These are phyloP conservation scores for Argopecten irradians DNA, from an alignment of 1,140 invertebrate genomes.

Conservation along the genomic window DNA sequence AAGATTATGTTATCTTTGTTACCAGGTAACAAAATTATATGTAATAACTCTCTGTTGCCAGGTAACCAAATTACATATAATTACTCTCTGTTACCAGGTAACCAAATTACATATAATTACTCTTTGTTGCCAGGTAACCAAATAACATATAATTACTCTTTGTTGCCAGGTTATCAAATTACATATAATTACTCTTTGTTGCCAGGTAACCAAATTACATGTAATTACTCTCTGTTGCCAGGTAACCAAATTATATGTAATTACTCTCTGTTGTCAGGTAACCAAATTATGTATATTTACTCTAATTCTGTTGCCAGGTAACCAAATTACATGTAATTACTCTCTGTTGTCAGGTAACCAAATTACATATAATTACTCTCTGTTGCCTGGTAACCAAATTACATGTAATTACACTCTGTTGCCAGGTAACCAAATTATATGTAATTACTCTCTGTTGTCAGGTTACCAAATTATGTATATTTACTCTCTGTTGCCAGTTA, in stretches of 20 bases:
- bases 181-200: background rate
- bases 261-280: background rate
- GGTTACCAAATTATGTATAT: slow-evolving; percentile 98
- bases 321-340: background rate
- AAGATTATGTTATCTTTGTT: too few relatives aligned
- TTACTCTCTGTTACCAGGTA: too few relatives aligned
- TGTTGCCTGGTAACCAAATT: background rate
- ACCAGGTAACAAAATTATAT: too few relatives aligned
- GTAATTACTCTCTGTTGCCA: too few relatives aligned
- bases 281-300: slow-evolving; percentile 43
- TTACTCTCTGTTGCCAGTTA: too few relatives aligned
- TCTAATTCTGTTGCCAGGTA: slow-evolving; percentile 19
- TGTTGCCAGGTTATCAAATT: background rate
- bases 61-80: too few relatives aligned
- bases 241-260: background rate
- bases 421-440: too few relatives aligned
- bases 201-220: background rate
- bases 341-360: background rate
- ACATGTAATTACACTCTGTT: background rate
- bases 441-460: slow-evolving; percentile 80
- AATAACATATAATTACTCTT: background rate
- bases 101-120: too few relatives aligned
- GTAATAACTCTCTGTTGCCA: too few relatives aligned
- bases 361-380: background rate
- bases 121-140: too few relatives aligned